Evolutionary conservation across 2,113 vertebrate species (phyloP).

Genomic region (Neolamprologus devosi): DNA sequence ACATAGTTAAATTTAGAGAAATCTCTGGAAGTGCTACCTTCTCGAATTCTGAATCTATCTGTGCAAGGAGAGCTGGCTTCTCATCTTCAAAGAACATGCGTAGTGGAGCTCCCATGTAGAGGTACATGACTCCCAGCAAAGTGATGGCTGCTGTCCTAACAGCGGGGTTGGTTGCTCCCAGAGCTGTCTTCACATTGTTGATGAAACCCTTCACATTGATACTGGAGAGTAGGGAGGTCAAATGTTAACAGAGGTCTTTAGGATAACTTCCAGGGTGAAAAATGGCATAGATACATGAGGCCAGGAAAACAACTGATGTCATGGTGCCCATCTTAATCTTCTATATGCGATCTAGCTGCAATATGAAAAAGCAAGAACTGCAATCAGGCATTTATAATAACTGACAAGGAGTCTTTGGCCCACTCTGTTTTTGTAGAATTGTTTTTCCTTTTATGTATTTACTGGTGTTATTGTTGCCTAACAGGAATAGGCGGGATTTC

Average conservation of each 20-base stretch:
- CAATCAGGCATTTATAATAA: not conserved
- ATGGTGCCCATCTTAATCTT: not conserved
- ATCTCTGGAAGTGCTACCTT: slow-evolving; percentile 74
- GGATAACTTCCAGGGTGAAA: not conserved
- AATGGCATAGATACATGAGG: not conserved
- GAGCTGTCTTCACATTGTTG: slow-evolving; percentile 93
- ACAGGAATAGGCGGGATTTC: not conserved
- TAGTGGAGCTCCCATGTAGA: slow-evolving; percentile 91
- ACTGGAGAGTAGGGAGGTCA: slow-evolving; percentile 46
- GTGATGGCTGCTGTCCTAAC: slow-evolving; percentile 89
- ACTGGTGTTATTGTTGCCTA: not conserved
- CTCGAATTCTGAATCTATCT: slow-evolving; percentile 95
- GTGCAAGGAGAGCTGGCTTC: slow-evolving; percentile 90
- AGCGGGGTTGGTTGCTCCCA: slow-evolving; percentile 93
- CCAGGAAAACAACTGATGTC: not conserved
- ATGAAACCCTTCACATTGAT: slow-evolving; percentile 97
- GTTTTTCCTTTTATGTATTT: not conserved
- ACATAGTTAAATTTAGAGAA: not conserved
- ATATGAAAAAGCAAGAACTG: not conserved
- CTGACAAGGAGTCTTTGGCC: not conserved
- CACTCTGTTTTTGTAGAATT: not conserved
- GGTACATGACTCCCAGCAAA: slow-evolving; percentile 89
- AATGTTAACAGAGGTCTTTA: not conserved
- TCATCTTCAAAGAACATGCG: slow-evolving; percentile 98
- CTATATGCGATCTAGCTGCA: not conserved